Percentiles rank a stretch among this genome's conserved stretches.
Conservation (phyloP, 2,113 vertebrate species). For the Cyprinodon brontotheroides region DNA sequence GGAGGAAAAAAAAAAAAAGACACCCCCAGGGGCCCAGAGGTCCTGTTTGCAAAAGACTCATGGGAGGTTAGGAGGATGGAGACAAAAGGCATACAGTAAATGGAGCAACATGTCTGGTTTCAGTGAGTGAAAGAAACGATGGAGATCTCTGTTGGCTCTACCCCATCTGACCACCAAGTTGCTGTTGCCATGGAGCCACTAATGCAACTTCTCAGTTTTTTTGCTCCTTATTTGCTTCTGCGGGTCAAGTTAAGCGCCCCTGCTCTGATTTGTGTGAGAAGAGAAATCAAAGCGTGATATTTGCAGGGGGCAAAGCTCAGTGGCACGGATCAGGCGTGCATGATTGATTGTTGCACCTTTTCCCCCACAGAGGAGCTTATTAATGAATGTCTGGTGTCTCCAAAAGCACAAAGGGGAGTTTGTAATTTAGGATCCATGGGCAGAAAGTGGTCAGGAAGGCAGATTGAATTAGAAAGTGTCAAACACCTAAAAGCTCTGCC, state of each 20-base stretch:
- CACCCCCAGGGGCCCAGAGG: constrained; percentile 61
- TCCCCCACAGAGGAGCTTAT: constrained; percentile 20
- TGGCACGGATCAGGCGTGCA: constrained; percentile 37
- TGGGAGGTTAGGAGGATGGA: constrained; percentile 68
- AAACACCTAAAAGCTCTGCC: constrained; percentile 10
- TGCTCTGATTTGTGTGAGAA: background rate
- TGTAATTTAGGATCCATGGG: constrained; percentile 21
- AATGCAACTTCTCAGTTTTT: constrained; percentile 38
- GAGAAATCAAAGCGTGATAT: constrained; percentile 57
- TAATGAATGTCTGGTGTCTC: constrained; percentile 51
- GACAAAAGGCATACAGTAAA: constrained; percentile 49
- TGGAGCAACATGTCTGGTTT: constrained; percentile 34
- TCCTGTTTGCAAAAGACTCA: constrained; percentile 76
- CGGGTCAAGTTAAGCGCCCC: constrained; percentile 4
- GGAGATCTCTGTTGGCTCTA: constrained; percentile 2
- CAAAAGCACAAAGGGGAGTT: constrained; percentile 7
- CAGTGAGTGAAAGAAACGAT: constrained; percentile 3
- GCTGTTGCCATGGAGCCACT: constrained; percentile 49
- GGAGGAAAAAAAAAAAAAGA: constrained; percentile 50
- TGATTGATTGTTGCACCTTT: constrained; percentile 40
- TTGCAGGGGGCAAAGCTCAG: constrained; percentile 68
- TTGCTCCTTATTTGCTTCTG: constrained; percentile 19
- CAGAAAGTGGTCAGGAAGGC: background rate
- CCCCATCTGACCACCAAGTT: constrained; percentile 53
- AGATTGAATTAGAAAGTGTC: background rate